Evolutionary conservation across 1,140 invertebrate genomes (phyloP).

Genomic region (Drepana arcuata): DNA sequence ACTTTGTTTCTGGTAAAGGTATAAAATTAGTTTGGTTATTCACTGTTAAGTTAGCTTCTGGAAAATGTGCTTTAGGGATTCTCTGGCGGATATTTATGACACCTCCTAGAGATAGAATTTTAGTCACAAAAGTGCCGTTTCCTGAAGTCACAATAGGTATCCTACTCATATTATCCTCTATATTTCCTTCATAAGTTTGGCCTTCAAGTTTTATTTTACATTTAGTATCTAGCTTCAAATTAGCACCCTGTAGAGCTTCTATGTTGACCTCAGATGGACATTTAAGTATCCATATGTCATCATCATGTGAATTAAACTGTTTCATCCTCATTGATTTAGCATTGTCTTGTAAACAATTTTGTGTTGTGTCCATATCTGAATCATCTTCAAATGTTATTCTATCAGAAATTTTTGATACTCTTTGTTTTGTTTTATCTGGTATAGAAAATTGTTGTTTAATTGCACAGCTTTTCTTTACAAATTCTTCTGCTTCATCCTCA

Average conservation of each 20-base stretch:
- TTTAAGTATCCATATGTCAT: slow-evolving; percentile 46
- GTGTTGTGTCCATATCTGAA: not conserved
- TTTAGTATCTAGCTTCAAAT: slow-evolving; percentile 29
- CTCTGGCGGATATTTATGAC: slow-evolving; percentile 30
- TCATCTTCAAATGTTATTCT: slow-evolving; percentile 37
- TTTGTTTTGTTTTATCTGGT: no score
- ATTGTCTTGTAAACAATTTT: not conserved
- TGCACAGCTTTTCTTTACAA: no score
- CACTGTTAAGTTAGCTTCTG: slow-evolving; percentile 25
- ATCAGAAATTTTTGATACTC: slow-evolving; percentile 28
- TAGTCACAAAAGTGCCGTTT: slow-evolving; percentile 20
- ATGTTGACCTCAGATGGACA: slow-evolving; percentile 35
- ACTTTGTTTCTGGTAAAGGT: slow-evolving; percentile 48
- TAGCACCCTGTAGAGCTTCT: slow-evolving; percentile 19
- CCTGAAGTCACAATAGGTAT: slow-evolving; percentile 19
- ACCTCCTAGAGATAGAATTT: slow-evolving; percentile 25
- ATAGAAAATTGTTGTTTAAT: no score
- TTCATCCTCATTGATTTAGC: not conserved
- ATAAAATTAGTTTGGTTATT: slow-evolving; percentile 39
- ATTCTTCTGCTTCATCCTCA: no score
- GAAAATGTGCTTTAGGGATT: slow-evolving; percentile 39
- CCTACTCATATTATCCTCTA: slow-evolving; percentile 14
- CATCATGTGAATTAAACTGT: slow-evolving; percentile 20
- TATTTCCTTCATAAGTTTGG: slow-evolving; percentile 30
- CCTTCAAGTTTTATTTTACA: slow-evolving; percentile 42